Conservation (phyloP, 2,888 invertebrate species). For the Bugulina stolonifera region DNA sequence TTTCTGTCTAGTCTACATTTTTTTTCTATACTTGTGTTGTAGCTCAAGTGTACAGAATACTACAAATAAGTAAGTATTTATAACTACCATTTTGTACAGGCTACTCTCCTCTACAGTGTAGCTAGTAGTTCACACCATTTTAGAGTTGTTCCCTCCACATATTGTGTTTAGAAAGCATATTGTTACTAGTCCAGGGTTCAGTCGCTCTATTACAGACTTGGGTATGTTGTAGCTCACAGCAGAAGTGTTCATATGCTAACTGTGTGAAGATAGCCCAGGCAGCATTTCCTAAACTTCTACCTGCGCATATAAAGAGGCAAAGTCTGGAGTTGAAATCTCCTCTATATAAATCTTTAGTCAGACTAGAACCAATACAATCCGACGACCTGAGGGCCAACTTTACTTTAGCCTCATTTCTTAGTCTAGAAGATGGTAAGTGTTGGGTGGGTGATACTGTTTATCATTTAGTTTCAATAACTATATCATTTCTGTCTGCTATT, state of each 20-base stretch:
- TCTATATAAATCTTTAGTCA: neutral
- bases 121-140: too few species aligned
- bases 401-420: constrained; percentile 4
- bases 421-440: neutral
- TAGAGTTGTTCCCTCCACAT: too few species aligned
- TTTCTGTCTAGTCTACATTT: neutral
- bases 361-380: neutral
- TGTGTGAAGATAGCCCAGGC: constrained; percentile 23
- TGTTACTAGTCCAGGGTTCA: too few species aligned
- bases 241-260: constrained; percentile 26
- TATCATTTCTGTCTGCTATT: too few species aligned
- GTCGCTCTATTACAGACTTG: neutral
- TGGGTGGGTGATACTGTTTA: neutral
- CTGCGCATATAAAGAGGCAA: neutral
- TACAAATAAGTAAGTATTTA: neutral
- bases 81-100: too few species aligned
- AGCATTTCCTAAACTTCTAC: constrained; percentile 16
- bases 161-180: too few species aligned
- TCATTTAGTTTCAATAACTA: too few species aligned
- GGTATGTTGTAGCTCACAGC: neutral
- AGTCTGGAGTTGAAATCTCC: neutral
- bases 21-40: neutral
- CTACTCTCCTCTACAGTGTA: too few species aligned
- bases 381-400: constrained; percentile 25
- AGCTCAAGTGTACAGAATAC: neutral